Base-by-base conservation (phyloP, 2,888 invertebrate genomes). In the Tanypteryx hageni region DNA sequence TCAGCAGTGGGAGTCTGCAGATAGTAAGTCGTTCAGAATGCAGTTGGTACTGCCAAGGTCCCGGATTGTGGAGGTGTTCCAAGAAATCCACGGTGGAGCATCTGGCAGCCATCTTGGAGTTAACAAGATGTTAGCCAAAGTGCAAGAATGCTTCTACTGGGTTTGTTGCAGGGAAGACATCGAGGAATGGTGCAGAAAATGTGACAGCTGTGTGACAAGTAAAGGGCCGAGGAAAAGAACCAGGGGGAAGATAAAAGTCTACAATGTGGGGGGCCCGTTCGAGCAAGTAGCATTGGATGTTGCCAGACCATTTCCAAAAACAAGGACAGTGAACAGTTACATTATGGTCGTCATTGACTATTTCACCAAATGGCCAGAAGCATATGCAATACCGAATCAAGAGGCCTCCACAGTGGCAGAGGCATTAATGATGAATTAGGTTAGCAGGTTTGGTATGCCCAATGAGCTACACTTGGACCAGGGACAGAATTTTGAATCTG, bases 21-120 rank as follows among this genome's bases (percentile, higher is more conserved):
- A 31, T 31, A 7, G 82, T 14, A 31, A 1, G 14, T 82, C 22
- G 5, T 31, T 9, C 7, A 27, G 7, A 31, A 93, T 16, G 31
- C 92, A 93, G 76, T 59, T 93, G 44, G 59, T 93, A 13, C 86
- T 93, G 16, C 93, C 93, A n/a, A 57, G 83, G 27, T 91, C 59
- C 58, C 93, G 85, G 59, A 92, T 93, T 44, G n/a, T n/a, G 18
- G 92, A 93, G 84, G 89, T 93, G 18, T 58, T 94, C 16, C 76
- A 91, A 58, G 93, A 93, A 91, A 85, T 93, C 56, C 94, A 94
- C 92, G 92, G 93, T 93, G 93, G 93, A 57, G 92, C 93, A 9
- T 86, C 93, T 0, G 94, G 94, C 31, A 94, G 94, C n/a, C 94
- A 94, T 92, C 93, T 94, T 18, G 94, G 94, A 13, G 89, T 94